phyloP scores from a whole-genome alignment of 2,888 invertebrate species.

The Ormyrus rosae region DNA sequence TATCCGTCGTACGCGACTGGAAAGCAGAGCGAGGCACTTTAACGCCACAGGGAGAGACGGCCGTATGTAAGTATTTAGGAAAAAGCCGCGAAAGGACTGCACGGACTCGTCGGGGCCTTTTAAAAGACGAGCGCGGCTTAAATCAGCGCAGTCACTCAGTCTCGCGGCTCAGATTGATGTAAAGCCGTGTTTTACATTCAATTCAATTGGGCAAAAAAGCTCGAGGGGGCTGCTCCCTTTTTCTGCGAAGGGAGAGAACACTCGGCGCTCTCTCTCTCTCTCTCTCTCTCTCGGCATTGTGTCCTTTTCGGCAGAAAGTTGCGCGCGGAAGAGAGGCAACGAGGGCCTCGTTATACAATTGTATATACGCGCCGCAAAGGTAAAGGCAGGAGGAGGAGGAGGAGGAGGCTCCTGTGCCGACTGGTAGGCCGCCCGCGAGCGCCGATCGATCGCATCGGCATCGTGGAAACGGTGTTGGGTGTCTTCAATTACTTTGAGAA shows the following conservation, averaged over 20 bases:
- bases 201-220: constrained; percentile 75
- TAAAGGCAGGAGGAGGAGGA: constrained; percentile 7
- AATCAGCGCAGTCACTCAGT: constrained; percentile 74
- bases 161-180: constrained; percentile 75
- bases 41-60: background rate
- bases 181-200: constrained; percentile 76
- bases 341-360: constrained; percentile 50
- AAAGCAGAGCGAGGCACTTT: constrained; percentile 27
- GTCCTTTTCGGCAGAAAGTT: constrained; percentile 11
- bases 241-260: background rate
- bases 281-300: too few relatives aligned
- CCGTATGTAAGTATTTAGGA: constrained; percentile 7
- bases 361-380: constrained; percentile 19
- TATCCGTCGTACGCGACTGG: constrained; percentile 26
- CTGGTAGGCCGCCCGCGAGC: background rate
- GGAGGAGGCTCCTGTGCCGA: background rate
- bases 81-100: background rate
- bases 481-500: constrained; percentile 56
- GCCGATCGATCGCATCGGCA: constrained; percentile 31
- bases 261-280: background rate
- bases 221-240: constrained; percentile 16
- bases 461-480: constrained; percentile 43
- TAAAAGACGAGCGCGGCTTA: constrained; percentile 40
- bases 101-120: too few relatives aligned
- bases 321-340: background rate